A percentile compares a stretch with the other conserved stretches of the same genome.
phyloP scores from a whole-genome alignment of 2,113 vertebrate species.

The Salvelinus alpinus region DNA sequence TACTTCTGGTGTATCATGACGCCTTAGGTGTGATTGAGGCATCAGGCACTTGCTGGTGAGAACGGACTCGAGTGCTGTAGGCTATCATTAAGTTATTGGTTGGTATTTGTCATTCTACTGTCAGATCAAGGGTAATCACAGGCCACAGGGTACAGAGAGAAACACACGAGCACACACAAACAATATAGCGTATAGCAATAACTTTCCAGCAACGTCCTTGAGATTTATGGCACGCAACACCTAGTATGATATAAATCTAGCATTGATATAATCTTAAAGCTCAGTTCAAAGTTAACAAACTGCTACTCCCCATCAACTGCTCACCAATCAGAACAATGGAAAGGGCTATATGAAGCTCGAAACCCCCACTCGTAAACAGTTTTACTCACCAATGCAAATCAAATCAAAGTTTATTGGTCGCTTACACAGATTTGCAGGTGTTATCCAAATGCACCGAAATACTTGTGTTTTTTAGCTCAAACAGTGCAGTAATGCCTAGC shows the following conservation, averaged over 20 bases:
- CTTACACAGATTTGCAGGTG: too few species aligned
- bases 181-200: neutral
- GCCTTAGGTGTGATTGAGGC: too few species aligned
- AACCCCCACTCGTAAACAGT: neutral
- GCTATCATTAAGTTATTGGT: neutral
- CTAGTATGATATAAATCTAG: constrained; percentile 27
- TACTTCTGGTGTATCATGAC: too few species aligned
- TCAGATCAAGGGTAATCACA: neutral
- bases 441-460: too few species aligned
- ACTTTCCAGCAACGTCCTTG: constrained; percentile 29
- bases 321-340: constrained; percentile 31
- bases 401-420: too few species aligned
- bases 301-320: constrained; percentile 18
- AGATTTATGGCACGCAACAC: constrained; percentile 31
- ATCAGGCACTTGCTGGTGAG: neutral
- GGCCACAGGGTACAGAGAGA: neutral
- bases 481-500: too few species aligned
- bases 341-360: neutral
- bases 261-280: constrained; percentile 34
- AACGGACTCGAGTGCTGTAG: neutral
- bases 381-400: neutral
- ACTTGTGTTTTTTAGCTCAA: too few species aligned
- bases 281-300: constrained; percentile 41
- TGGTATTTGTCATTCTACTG: neutral
- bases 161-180: neutral